Conservation (phyloP, 2,888 invertebrate genomes). For the Protonemura montana region DNA sequence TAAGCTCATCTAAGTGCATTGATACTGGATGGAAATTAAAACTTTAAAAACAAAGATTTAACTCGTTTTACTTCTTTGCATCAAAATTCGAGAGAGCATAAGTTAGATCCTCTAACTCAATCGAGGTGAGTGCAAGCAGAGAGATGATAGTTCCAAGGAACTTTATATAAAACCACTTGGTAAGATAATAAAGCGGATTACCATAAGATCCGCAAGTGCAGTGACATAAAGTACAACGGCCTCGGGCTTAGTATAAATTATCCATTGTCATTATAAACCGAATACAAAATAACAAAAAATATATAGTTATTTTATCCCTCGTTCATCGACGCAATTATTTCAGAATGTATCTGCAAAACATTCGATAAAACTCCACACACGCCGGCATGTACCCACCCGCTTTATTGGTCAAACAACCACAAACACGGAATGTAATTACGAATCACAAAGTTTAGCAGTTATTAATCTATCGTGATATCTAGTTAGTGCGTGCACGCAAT, state of each 20-base stretch:
- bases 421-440: conserved; percentile 9
- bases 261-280: not conserved
- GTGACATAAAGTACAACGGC: not conserved
- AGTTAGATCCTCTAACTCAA: not conserved
- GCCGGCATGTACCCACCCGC: not conserved
- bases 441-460: not conserved
- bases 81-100: not conserved
- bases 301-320: no score
- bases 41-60: not conserved
- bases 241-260: not conserved
- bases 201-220: not conserved
- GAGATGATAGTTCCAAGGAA: not conserved
- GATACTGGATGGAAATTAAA: not conserved
- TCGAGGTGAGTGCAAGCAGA: not conserved
- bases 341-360: not conserved
- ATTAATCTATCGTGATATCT: conserved; percentile 15
- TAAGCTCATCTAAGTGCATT: not conserved
- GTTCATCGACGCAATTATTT: not conserved
- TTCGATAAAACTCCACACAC: not conserved
- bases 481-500: not conserved
- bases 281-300: not conserved
- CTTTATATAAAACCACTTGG: not conserved
- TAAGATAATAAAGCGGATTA: not conserved
- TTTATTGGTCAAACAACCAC: not conserved
- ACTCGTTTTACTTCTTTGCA: not conserved